phyloP scores from a whole-genome alignment of 2,888 invertebrate species.

The Molanna angustata region DNA sequence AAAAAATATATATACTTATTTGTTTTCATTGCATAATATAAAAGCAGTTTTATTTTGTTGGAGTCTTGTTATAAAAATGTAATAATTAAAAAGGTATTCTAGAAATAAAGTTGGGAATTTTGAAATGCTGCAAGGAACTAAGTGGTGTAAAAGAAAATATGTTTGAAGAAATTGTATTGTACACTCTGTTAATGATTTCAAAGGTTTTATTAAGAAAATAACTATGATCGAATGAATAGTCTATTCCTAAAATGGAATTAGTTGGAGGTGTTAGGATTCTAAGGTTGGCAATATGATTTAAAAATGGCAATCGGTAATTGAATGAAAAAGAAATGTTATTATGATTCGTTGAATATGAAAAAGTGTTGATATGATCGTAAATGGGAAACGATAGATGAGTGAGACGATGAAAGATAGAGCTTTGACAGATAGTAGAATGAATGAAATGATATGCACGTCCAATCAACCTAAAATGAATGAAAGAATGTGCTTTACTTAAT shows the following conservation, averaged over 20 bases:
- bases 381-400: slow-evolving; percentile 1
- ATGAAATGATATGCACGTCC: slow-evolving; percentile 18
- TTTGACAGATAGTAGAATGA: slow-evolving; percentile 16
- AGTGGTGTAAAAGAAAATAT: slow-evolving; percentile 14
- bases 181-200: slow-evolving; percentile 3
- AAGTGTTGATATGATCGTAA: slow-evolving; percentile 6
- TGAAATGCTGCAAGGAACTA: slow-evolving; percentile 11
- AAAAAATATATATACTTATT: background rate
- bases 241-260: background rate
- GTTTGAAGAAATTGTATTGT: slow-evolving; percentile 7
- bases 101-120: slow-evolving; percentile 9
- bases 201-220: slow-evolving; percentile 5
- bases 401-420: slow-evolving; percentile 8
- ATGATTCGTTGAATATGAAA: background rate
- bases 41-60: background rate
- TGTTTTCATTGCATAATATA: background rate
- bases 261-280: slow-evolving; percentile 3
- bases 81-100: slow-evolving; percentile 11
- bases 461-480: slow-evolving; percentile 29
- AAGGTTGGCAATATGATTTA: background rate
- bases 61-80: background rate
- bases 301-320: slow-evolving; percentile 11
- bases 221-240: background rate
- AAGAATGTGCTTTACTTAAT: slow-evolving; percentile 11
- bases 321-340: slow-evolving; percentile 9